A percentile compares a stretch with the other conserved stretches of the same genome.
Conservation (phyloP, 2,888 invertebrate genomes). For the Endomychus coccineus region DNA sequence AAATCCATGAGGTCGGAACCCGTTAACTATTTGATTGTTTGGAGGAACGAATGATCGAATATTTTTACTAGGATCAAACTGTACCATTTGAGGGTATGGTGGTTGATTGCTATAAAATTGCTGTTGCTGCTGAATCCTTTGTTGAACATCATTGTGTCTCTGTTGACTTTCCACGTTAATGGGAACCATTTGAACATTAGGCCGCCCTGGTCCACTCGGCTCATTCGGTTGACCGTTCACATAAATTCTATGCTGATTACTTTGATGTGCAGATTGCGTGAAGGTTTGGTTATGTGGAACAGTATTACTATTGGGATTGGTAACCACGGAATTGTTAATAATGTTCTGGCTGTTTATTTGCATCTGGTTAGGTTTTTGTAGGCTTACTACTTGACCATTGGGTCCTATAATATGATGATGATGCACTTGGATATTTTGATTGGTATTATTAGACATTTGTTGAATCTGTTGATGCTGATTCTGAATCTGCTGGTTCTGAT, state of each 20-base stretch:
- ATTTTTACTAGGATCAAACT: constrained; percentile 34
- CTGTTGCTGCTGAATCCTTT: constrained; percentile 21
- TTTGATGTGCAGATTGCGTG: constrained; percentile 19
- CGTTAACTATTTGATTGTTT: constrained; percentile 29
- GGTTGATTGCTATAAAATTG: constrained; percentile 19
- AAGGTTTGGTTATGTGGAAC: constrained; percentile 33
- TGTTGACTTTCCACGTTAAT: constrained; percentile 31
- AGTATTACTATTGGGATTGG: constrained; percentile 24
- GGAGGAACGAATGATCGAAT: constrained; percentile 34
- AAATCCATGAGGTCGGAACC: constrained; percentile 32
- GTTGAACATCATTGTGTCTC: constrained; percentile 15
- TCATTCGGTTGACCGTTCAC: constrained; percentile 38
- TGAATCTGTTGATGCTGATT: constrained; percentile 23
- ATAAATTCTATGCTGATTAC: constrained; percentile 36
- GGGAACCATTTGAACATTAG: constrained; percentile 37
- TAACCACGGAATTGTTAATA: constrained; percentile 15
- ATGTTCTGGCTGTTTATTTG: constrained; percentile 9
- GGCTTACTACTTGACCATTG: constrained; percentile 54
- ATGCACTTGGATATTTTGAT: constrained; percentile 15
- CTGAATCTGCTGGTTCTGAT: constrained; percentile 15
- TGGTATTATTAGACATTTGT: constrained; percentile 24
- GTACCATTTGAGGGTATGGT: constrained; percentile 29
- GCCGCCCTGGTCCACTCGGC: constrained; percentile 41
- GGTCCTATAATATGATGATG: constrained; percentile 47
- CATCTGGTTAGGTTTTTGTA: constrained; percentile 36